These are phyloP conservation scores for Neotoma lepida DNA, from an alignment of 2,113 vertebrate species.

Conservation along the genomic window DNA sequence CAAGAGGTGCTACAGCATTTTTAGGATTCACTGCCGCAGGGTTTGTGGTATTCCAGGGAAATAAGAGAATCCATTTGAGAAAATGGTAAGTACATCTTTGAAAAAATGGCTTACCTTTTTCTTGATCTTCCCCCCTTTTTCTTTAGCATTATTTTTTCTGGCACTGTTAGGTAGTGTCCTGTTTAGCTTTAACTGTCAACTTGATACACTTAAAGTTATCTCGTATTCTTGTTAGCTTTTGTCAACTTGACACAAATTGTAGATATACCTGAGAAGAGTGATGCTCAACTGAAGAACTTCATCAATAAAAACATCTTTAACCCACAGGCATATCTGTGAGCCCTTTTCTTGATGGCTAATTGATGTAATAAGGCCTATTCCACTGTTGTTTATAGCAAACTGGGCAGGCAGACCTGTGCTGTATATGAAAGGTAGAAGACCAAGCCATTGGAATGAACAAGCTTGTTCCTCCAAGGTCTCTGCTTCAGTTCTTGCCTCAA, in stretches of 20 bases:
- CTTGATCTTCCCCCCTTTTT: not conserved
- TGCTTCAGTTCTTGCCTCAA: not conserved
- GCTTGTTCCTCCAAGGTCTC: not conserved
- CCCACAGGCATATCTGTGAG: not conserved
- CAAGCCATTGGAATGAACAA: not conserved
- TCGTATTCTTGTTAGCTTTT: not conserved
- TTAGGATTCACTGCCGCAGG: conserved; percentile 97
- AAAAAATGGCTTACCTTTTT: conserved; percentile 40
- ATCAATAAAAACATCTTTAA: not conserved
- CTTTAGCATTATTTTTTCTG: conserved; percentile 44
- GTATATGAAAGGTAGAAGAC: not conserved
- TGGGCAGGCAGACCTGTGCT: not conserved
- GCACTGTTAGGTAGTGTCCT: not conserved
- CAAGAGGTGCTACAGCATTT: conserved; percentile 94
- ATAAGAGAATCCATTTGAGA: conserved; percentile 97
- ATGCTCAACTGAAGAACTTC: not conserved
- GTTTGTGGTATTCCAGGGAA: conserved; percentile 99
- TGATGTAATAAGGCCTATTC: not conserved
- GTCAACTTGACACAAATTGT: not conserved
- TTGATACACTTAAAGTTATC: not conserved
- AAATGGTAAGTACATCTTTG: conserved; percentile 91
- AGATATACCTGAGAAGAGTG: not conserved
- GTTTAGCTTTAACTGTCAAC: not conserved
- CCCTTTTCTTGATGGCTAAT: not conserved
- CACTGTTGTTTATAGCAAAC: not conserved